Percentiles rank a stretch among this genome's conserved stretches.
These are phyloP conservation scores for Spinus olivaceus DNA, from an alignment of 2,797 vertebrate genomes.

Conservation along the genomic window DNA sequence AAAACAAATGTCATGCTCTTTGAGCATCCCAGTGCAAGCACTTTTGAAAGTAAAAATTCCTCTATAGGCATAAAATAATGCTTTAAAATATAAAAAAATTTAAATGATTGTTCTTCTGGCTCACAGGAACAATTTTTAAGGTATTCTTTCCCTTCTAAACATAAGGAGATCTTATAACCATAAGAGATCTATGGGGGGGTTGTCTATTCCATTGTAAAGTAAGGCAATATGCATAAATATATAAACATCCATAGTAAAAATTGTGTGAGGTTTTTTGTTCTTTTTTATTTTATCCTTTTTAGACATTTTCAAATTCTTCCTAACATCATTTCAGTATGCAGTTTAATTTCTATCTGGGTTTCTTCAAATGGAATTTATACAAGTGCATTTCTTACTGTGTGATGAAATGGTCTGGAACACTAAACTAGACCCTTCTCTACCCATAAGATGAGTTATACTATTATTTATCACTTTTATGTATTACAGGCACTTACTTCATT, in stretches of 20 bases:
- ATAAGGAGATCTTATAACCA: neutral
- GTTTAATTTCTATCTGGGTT: neutral
- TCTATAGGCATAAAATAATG: neutral
- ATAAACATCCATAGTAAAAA: neutral
- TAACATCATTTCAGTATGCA: neutral
- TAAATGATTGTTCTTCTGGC: neutral
- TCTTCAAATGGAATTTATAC: neutral
- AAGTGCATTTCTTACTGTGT: neutral
- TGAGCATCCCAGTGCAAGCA: neutral
- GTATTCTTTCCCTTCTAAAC: neutral
- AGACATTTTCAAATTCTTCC: neutral
- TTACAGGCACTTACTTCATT: neutral
- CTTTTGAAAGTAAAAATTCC: neutral
- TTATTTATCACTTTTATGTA: neutral
- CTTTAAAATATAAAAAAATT: neutral
- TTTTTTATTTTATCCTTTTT: neutral
- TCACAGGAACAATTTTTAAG: neutral
- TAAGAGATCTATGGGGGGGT: neutral
- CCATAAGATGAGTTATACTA: neutral
- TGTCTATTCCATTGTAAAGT: neutral
- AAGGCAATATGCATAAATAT: neutral
- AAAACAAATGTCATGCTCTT: neutral
- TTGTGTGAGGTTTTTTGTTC: rapidly evolving
- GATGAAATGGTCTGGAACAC: neutral
- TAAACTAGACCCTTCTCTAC: neutral